Evolutionary conservation across 1,140 invertebrate species (phyloP).

Genomic region (Latrodectus geometricus): DNA sequence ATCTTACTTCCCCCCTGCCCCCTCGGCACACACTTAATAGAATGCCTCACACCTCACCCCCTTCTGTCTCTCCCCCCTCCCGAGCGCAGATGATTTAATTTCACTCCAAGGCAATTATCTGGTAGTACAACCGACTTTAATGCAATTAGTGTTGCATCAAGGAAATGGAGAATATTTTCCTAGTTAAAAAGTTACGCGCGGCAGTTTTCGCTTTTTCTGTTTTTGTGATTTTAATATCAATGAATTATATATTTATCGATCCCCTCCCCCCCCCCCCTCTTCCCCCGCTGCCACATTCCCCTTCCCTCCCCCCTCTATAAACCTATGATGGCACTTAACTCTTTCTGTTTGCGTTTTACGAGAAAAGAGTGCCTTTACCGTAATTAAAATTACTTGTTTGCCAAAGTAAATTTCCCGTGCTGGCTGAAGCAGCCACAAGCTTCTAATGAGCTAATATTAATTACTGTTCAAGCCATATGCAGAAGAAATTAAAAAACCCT

Average conservation of each 20-base stretch:
- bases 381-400: slow-evolving; percentile 62
- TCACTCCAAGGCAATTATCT: slow-evolving; percentile 58
- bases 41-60: slow-evolving; percentile 42
- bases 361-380: slow-evolving; percentile 35
- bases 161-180: slow-evolving; percentile 12
- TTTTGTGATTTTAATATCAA: slow-evolving; percentile 62
- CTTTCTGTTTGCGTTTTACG: slow-evolving; percentile 61
- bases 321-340: slow-evolving; percentile 61
- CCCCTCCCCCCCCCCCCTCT: not conserved
- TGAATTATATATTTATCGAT: slow-evolving; percentile 62
- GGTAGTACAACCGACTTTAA: slow-evolving; percentile 57
- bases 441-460: slow-evolving; percentile 61
- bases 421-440: slow-evolving; percentile 54
- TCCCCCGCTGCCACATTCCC: not conserved
- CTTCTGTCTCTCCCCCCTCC: not conserved
- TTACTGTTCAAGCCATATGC: slow-evolving; percentile 61
- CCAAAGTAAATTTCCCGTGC: slow-evolving; percentile 62
- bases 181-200: slow-evolving; percentile 55
- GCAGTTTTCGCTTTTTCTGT: slow-evolving; percentile 21
- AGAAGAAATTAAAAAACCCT: slow-evolving; percentile 62
- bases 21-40: slow-evolving; percentile 38
- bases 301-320: slow-evolving; percentile 34
- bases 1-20: not conserved
- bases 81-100: slow-evolving; percentile 59
- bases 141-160: slow-evolving; percentile 55